Base-by-base conservation (phyloP, 2,113 vertebrate genomes). In the Mesitornis unicolor region DNA sequence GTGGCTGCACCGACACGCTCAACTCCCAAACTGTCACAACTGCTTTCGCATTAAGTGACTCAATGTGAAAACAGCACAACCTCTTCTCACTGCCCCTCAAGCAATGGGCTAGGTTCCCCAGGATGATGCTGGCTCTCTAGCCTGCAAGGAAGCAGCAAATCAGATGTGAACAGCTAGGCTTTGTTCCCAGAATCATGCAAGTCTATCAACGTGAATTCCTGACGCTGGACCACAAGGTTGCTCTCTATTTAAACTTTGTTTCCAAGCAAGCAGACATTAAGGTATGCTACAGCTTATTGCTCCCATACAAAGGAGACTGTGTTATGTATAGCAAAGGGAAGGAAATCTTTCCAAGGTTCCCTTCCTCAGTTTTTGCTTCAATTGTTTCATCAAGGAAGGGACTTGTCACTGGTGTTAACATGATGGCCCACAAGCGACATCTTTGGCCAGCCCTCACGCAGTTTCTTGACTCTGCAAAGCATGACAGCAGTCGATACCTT, bases 271-370 rank as follows among this genome's bases (percentile, higher is more conserved):
- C 2, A 61, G 33, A 24, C 56, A 51, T 47, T 83, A 48, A 26
- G 42, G 42, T 22, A 67, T 57, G 33, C 68, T 67, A 35, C 21
- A 59, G 20, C 38, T 83, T 20, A 13, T n/a, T 54, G 43, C 47
- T 59, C 63, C 50, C 31, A 76, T 16, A 54, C 33, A 87, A 79
- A 89, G 54, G 8, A 93, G 64, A 69, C 12, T 1, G 4, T 16
- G 11, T 68, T 75, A 78, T 48, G n/a, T 40, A 90, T 10, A 81
- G 76, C 25, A 84, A 14, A 61, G 38, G n/a, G 68, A 83, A 90
- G 85, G 73, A 91, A 87, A 89, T 59, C 47, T 91, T 95, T 84
- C 77, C 74, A 71, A 93, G 65, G 47, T 84, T 93, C 60, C 68
- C 31, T 76, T 91, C 82, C 87, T 65, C 36, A 73, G 57, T 13